Percentiles rank a stretch among this genome's conserved stretches.
Conservation (phyloP, 2,113 vertebrate species). For the Carassius carassius region DNA sequence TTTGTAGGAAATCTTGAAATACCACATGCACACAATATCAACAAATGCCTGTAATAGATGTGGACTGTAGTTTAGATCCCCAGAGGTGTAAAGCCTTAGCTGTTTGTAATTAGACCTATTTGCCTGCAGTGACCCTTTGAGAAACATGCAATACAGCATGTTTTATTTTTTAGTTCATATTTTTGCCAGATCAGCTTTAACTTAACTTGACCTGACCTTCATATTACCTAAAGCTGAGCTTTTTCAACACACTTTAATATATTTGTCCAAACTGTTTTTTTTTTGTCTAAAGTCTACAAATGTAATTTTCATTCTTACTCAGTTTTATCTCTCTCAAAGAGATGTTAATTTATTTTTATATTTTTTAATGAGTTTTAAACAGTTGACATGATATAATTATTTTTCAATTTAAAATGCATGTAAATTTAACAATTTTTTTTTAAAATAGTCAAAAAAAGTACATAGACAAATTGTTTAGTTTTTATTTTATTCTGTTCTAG, state of each 20-base stretch:
- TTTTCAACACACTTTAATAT: constrained; percentile 61
- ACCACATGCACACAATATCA: constrained; percentile 42
- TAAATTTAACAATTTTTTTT: background rate
- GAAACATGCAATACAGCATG: constrained; percentile 56
- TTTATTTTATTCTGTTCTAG: background rate
- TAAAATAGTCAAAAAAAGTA: background rate
- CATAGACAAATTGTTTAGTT: background rate
- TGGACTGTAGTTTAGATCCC: constrained; percentile 44
- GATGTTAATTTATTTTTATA: background rate
- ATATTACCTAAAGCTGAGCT: constrained; percentile 35
- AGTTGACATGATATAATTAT: background rate
- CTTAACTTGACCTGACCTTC: constrained; percentile 16
- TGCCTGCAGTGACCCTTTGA: constrained; percentile 54
- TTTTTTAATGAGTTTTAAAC: background rate
- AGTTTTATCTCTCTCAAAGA: background rate
- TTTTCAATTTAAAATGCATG: background rate
- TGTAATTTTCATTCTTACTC: background rate
- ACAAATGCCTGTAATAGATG: constrained; percentile 27
- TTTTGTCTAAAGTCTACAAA: background rate
- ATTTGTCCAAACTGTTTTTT: constrained; percentile 69
- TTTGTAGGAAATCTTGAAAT: constrained; percentile 44
- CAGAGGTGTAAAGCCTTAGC: constrained; percentile 48
- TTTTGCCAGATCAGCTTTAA: constrained; percentile 61
- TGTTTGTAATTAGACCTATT: constrained; percentile 56
- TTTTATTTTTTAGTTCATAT: constrained; percentile 64